Percentiles rank a stretch among this genome's conserved stretches.
Conservation (phyloP, 2,888 invertebrate genomes). For the Teinopalpus imperialis region DNA sequence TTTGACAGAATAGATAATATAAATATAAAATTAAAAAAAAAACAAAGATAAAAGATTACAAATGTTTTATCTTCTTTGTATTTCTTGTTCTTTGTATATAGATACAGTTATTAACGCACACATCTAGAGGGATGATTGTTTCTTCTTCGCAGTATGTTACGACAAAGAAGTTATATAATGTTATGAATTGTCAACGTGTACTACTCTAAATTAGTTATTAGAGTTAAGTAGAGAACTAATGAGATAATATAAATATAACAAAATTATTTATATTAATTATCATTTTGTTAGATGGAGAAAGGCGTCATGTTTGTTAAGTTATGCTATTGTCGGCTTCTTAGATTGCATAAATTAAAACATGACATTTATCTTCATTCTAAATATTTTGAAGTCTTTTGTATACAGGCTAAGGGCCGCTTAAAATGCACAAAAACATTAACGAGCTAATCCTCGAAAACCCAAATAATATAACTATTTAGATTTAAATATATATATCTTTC, state of each 20-base stretch:
- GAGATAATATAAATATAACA: neutral
- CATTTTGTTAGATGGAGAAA: conserved; percentile 5
- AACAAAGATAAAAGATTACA: too few relatives aligned
- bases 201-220: neutral
- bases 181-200: too few relatives aligned
- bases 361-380: conserved; percentile 18
- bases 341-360: too few relatives aligned
- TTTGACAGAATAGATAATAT: too few relatives aligned
- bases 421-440: conserved; percentile 50
- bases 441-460: conserved; percentile 26
- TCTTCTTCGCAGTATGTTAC: too few relatives aligned
- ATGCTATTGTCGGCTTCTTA: too few relatives aligned
- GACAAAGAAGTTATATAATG: too few relatives aligned
- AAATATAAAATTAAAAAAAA: too few relatives aligned
- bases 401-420: conserved; percentile 53
- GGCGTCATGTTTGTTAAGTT: neutral
- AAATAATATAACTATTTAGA: conserved; percentile 27
- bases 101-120: too few relatives aligned
- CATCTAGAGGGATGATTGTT: too few relatives aligned
- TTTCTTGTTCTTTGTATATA: too few relatives aligned
- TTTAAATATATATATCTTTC: conserved; percentile 10
- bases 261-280: conserved; percentile 3
- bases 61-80: too few relatives aligned
- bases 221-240: neutral
- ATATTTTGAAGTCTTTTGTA: conserved; percentile 33